Evolutionary conservation across 2,113 vertebrate genomes (phyloP).

Genomic region (Oreocharis arfaki): DNA sequence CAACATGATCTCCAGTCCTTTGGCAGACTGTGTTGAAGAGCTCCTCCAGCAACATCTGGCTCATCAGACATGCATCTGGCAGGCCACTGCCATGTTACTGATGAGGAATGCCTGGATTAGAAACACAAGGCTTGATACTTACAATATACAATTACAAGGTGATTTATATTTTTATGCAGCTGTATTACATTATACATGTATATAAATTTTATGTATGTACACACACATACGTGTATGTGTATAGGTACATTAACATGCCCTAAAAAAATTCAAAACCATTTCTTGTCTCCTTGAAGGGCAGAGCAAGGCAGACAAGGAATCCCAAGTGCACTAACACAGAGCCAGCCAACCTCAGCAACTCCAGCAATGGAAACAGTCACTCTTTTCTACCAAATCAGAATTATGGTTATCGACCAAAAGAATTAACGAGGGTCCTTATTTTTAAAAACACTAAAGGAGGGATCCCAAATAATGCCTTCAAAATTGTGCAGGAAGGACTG

Average conservation of each 20-base stretch:
- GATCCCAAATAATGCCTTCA: background rate
- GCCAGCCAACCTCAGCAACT: background rate
- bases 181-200: too few relatives aligned
- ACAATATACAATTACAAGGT: background rate
- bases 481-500: background rate
- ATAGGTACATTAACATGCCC: rapidly evolving
- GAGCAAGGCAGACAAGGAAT: background rate
- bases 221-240: rapidly evolving
- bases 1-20: background rate
- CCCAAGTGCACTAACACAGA: background rate
- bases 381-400: background rate
- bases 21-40: background rate
- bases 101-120: background rate
- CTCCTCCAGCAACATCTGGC: conserved; percentile 17
- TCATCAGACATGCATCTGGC: background rate
- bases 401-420: background rate
- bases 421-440: background rate
- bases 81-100: background rate
- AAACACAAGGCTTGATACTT: background rate
- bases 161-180: too few relatives aligned
- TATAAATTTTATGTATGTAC: background rate
- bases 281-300: background rate
- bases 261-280: background rate
- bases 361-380: background rate
- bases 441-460: background rate